These are phyloP conservation scores for Priapulus caudatus DNA, from an alignment of 2,888 invertebrate species.

Conservation along the genomic window DNA sequence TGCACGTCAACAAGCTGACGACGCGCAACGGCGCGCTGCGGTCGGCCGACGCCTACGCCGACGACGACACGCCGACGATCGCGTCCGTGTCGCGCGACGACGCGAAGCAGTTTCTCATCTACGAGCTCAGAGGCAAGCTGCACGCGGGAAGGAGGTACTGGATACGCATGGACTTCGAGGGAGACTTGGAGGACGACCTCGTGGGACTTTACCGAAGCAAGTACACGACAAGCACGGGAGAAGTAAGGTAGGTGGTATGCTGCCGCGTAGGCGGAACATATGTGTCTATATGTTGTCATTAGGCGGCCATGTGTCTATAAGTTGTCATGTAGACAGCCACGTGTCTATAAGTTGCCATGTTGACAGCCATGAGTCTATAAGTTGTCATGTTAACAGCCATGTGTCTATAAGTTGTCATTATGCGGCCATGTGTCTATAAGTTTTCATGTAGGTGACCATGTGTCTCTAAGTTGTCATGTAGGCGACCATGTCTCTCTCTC, in stretches of 20 bases:
- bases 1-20: constrained; percentile 1
- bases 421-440: too few species aligned
- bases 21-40: background rate
- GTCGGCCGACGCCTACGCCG: background rate
- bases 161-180: constrained; percentile 1
- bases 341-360: too few species aligned
- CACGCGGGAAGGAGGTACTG: background rate
- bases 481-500: too few species aligned
- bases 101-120: background rate
- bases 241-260: background rate
- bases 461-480: too few species aligned
- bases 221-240: background rate
- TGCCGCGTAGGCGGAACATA: too few species aligned
- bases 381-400: too few species aligned
- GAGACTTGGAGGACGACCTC: background rate
- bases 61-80: background rate
- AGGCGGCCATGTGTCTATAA: too few species aligned
- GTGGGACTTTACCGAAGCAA: background rate
- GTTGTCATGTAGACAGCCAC: too few species aligned
- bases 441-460: too few species aligned
- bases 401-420: too few species aligned
- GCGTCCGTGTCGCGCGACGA: background rate
- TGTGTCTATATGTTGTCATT: too few species aligned
- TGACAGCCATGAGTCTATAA: too few species aligned
- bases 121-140: background rate